A percentile compares a stretch with the other conserved stretches of the same genome.
Conservation (phyloP, 2,888 invertebrate genomes). For the Philopedon plagiatum region DNA sequence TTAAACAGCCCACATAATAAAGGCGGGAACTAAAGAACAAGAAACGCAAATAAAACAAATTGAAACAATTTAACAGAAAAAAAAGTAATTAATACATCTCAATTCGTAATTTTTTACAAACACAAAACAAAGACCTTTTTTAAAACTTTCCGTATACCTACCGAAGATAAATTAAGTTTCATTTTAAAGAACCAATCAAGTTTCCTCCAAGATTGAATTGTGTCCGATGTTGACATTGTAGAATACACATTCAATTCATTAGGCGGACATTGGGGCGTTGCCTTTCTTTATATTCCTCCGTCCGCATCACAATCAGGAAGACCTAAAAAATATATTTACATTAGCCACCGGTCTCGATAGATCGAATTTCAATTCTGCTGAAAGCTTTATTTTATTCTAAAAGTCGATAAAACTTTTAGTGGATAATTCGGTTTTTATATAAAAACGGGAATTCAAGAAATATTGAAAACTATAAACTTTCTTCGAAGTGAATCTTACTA, state of each 20-base stretch:
- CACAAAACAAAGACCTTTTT: constrained; percentile 28
- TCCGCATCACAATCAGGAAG: constrained; percentile 59
- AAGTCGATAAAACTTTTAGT: background rate
- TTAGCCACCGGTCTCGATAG: constrained; percentile 54
- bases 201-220: constrained; percentile 63
- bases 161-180: constrained; percentile 39
- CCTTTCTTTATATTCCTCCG: constrained; percentile 52
- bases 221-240: constrained; percentile 68
- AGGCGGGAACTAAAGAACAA: no score
- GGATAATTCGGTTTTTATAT: background rate
- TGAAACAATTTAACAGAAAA: background rate
- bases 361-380: constrained; percentile 63
- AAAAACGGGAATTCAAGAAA: background rate
- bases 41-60: no score
- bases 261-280: constrained; percentile 59
- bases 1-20: no score
- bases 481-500: no score
- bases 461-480: no score
- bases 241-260: constrained; percentile 69
- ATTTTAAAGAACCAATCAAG: constrained; percentile 62
- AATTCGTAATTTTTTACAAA: constrained; percentile 20
- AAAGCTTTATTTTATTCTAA: constrained; percentile 54
- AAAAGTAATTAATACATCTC: background rate
- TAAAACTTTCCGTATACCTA: constrained; percentile 21
- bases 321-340: constrained; percentile 65